Evolutionary conservation across 2,888 invertebrate species (phyloP).

Genomic region (Cylindroiulus punctatus): DNA sequence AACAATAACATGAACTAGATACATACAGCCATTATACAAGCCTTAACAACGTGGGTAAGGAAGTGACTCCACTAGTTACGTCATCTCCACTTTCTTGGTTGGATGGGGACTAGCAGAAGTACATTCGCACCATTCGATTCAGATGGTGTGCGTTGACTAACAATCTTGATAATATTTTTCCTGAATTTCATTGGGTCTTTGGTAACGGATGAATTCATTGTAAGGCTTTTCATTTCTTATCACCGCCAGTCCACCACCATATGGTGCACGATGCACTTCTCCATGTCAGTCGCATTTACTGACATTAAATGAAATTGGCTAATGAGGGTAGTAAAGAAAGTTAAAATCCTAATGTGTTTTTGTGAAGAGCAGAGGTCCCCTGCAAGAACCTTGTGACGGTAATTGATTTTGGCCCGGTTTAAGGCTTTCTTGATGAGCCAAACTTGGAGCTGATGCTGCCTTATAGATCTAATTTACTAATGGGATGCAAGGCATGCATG

Average conservation of each 20-base stretch:
- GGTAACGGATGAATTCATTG: too few relatives aligned
- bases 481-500: background rate
- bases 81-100: too few relatives aligned
- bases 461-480: constrained; percentile 26
- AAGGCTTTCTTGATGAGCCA: background rate
- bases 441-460: constrained; percentile 22
- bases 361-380: background rate
- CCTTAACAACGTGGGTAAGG: too few relatives aligned
- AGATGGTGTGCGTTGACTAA: too few relatives aligned
- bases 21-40: too few relatives aligned
- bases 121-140: too few relatives aligned
- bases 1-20: too few relatives aligned
- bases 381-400: constrained; percentile 10
- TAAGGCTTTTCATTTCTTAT: too few relatives aligned
- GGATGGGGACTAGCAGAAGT: too few relatives aligned
- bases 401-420: background rate
- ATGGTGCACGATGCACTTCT: background rate
- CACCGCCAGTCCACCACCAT: background rate
- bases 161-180: too few relatives aligned
- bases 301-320: constrained; percentile 24
- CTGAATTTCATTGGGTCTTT: too few relatives aligned
- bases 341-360: constrained; percentile 25
- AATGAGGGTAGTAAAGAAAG: constrained; percentile 16
- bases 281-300: background rate
- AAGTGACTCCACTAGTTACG: too few relatives aligned